These are phyloP conservation scores for Nowickia ferox DNA, from an alignment of 2,888 invertebrate genomes.

Conservation along the genomic window DNA sequence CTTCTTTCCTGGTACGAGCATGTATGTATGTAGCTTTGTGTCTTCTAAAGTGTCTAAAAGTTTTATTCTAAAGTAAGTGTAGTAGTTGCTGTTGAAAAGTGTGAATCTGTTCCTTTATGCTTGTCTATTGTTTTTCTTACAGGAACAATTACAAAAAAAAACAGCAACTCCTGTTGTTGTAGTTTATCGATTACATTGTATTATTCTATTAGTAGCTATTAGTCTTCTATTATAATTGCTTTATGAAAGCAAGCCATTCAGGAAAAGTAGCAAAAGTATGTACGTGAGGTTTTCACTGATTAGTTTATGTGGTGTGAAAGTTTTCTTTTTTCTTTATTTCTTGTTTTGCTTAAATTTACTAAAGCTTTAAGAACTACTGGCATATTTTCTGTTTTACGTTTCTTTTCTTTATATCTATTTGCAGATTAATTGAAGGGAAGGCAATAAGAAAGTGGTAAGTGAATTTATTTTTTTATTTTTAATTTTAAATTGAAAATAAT, in stretches of 20 bases:
- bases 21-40: conserved; percentile 36
- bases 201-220: conserved; percentile 72
- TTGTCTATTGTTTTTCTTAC: conserved; percentile 67
- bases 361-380: conserved; percentile 17
- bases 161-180: conserved; percentile 64
- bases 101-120: conserved; percentile 34
- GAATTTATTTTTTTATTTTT: too few species aligned
- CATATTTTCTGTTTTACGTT: background rate
- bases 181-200: conserved; percentile 72
- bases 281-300: conserved; percentile 69
- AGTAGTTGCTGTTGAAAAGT: conserved; percentile 36
- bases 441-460: background rate
- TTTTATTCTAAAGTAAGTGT: conserved; percentile 56
- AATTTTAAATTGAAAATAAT: background rate
- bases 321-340: conserved; percentile 10
- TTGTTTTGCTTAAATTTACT: background rate
- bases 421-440: background rate
- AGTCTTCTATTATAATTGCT: conserved; percentile 71
- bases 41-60: conserved; percentile 66
- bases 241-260: conserved; percentile 63
- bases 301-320: conserved; percentile 63
- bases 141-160: conserved; percentile 28
- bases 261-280: conserved; percentile 56
- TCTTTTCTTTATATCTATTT: background rate
- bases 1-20: background rate